These are phyloP conservation scores for Myotis vivesi DNA, from an alignment of 2,797 vertebrate genomes.

Conservation along the genomic window DNA sequence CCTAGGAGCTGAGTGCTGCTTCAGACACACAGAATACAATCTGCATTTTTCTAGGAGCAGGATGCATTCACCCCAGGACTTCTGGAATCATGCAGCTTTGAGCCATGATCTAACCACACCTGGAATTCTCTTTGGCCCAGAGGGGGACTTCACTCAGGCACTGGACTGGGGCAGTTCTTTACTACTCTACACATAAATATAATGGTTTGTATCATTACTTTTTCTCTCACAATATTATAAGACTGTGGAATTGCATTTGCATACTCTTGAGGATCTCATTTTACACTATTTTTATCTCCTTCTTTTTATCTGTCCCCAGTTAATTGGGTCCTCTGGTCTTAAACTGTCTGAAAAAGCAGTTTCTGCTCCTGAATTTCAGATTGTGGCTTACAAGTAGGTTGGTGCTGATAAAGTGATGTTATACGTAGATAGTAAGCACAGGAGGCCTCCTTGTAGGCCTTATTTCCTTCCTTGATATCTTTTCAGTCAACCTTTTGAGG, in stretches of 20 bases:
- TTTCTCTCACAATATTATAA: constrained; percentile 52
- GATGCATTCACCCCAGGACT: background rate
- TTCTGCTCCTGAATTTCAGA: constrained; percentile 48
- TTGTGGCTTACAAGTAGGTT: constrained; percentile 45
- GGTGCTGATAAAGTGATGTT: constrained; percentile 57
- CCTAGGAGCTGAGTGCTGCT: background rate
- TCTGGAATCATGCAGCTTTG: background rate
- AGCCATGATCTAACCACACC: background rate
- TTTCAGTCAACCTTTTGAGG: too few relatives aligned
- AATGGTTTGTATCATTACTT: constrained; percentile 51
- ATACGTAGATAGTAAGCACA: constrained; percentile 11
- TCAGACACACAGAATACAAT: background rate
- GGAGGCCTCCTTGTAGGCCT: constrained; percentile 40
- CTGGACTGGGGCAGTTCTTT: background rate
- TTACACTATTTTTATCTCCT: constrained; percentile 67
- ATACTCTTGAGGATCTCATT: constrained; percentile 75
- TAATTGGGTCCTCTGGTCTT: constrained; percentile 72
- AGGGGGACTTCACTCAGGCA: background rate
- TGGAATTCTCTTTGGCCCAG: background rate
- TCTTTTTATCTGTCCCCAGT: constrained; percentile 62
- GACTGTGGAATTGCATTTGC: constrained; percentile 58
- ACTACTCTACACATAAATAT: constrained; percentile 20
- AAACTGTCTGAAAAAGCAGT: constrained; percentile 55
- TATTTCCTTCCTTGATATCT: constrained; percentile 54
- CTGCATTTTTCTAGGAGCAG: background rate